A percentile compares a stretch with the other conserved stretches of the same genome.
Evolutionary conservation across 2,113 vertebrate species (phyloP).

Genomic region (Leucopternis melanops): DNA sequence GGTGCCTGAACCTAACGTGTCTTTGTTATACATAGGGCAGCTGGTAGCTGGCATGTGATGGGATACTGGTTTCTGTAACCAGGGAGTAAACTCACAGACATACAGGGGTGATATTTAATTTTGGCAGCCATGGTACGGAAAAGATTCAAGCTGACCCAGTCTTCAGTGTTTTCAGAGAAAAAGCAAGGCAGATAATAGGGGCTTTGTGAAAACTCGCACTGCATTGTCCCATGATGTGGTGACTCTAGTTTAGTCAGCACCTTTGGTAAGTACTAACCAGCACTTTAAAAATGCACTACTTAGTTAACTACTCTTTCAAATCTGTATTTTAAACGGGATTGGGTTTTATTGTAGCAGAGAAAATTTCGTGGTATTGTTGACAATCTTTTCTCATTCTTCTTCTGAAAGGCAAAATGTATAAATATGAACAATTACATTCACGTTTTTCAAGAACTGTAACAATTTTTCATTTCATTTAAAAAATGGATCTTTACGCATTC

Average conservation of each 20-base stretch:
- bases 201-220: not conserved
- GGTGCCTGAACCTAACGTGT: not conserved
- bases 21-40: not conserved
- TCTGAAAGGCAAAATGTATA: not conserved
- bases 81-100: not conserved
- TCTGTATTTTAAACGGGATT: not conserved
- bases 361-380: not conserved
- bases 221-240: not conserved
- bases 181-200: not conserved
- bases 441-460: not conserved
- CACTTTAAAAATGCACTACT: not conserved
- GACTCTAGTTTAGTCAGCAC: not conserved
- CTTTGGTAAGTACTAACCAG: not conserved
- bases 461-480: not conserved
- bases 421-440: not conserved
- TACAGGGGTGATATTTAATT: not conserved
- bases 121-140: not conserved
- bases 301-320: not conserved
- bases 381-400: not conserved
- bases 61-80: not conserved
- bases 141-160: not conserved
- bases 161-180: not conserved
- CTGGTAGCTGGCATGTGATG: not conserved
- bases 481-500: not conserved
- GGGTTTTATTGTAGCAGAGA: not conserved